These are phyloP conservation scores for Mercenaria mercenaria DNA, from an alignment of 1,140 invertebrate genomes.

Conservation along the genomic window DNA sequence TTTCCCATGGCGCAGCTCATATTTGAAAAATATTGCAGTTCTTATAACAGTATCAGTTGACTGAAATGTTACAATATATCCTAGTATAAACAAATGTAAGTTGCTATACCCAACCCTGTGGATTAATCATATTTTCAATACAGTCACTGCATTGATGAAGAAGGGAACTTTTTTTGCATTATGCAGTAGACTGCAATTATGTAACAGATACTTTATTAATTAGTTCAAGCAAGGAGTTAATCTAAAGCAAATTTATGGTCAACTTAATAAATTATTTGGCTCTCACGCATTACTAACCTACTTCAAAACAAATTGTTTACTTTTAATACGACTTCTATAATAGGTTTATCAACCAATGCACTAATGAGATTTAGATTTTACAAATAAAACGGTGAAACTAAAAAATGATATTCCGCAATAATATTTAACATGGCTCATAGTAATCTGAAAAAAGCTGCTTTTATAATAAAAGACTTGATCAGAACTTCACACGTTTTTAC, in stretches of 20 bases:
- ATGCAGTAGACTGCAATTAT: background rate
- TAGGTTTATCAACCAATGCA: background rate
- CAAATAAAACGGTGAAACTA: background rate
- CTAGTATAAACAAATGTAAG: no score
- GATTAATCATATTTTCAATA: no score
- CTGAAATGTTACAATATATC: no score
- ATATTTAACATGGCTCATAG: background rate
- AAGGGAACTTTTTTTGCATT: no score
- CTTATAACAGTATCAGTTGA: no score
- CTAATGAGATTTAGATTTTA: background rate
- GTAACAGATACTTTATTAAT: constrained; percentile 25
- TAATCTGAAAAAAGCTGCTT: background rate
- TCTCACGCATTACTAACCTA: background rate
- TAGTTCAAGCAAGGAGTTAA: constrained; percentile 11
- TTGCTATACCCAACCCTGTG: no score
- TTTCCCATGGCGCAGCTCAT: no score
- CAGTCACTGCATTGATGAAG: no score
- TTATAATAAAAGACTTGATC: constrained; percentile 21
- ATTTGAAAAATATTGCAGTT: no score
- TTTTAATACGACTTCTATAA: constrained; percentile 20
- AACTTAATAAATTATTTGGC: background rate
- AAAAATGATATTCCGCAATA: background rate
- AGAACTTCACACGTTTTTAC: background rate
- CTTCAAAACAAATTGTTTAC: constrained; percentile 20
- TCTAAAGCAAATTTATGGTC: constrained; percentile 26